Evolutionary conservation across 2,888 invertebrate species (phyloP).

Genomic region (Syrista parreyssii): DNA sequence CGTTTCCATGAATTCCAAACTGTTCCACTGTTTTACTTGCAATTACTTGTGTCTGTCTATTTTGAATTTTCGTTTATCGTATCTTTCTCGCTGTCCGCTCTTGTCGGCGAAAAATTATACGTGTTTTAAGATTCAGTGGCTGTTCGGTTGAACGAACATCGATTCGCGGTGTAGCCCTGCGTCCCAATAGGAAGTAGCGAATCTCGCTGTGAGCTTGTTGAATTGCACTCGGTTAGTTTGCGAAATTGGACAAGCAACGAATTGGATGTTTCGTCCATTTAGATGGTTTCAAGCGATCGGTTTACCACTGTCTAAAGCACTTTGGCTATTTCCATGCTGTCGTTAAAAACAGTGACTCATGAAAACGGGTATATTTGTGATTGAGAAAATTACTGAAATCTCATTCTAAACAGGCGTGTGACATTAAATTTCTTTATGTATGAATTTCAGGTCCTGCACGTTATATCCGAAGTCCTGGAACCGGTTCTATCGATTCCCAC

Average conservation of each 20-base stretch:
- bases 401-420: not conserved
- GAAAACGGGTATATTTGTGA: not conserved
- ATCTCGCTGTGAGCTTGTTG: constrained; percentile 5
- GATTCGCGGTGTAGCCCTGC: not conserved
- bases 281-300: constrained; percentile 5
- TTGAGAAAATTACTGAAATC: not conserved
- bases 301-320: constrained; percentile 7
- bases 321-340: not conserved
- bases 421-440: constrained; percentile 12
- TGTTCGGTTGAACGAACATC: not conserved
- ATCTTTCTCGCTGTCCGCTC: not conserved
- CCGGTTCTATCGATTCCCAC: constrained; percentile 73
- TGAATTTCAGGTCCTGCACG: constrained; percentile 80
- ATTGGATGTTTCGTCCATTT: constrained; percentile 14
- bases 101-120: not conserved
- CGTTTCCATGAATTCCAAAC: not conserved
- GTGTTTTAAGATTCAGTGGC: not conserved
- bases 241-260: constrained; percentile 20
- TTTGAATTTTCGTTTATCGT: not conserved
- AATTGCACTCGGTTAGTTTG: constrained; percentile 19
- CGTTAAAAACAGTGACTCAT: not conserved
- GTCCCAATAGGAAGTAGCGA: not conserved
- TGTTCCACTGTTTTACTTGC: not conserved
- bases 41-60: not conserved
- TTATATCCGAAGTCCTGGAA: constrained; percentile 87